phyloP scores from a whole-genome alignment of 2,113 vertebrate genomes.

The Eolophus roseicapilla region DNA sequence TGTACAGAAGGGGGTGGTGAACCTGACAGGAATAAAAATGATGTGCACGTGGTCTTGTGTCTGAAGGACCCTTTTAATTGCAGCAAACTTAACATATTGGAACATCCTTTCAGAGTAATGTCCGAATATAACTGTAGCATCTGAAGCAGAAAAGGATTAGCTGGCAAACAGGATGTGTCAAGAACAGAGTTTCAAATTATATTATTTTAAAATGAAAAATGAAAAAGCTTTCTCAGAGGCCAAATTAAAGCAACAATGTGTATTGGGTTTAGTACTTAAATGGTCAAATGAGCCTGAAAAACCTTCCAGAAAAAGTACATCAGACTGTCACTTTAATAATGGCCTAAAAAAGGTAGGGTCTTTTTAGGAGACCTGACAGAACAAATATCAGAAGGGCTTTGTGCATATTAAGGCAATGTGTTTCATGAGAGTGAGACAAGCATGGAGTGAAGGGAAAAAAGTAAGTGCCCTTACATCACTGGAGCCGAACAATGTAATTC shows the following conservation, averaged over 20 bases:
- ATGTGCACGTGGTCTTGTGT: rapidly evolving
- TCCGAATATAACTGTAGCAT: neutral
- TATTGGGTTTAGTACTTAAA: neutral
- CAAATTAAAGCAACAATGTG: neutral
- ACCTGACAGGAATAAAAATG: neutral
- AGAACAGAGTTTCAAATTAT: neutral
- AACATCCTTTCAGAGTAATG: neutral
- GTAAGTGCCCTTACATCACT: neutral
- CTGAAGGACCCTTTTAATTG: neutral
- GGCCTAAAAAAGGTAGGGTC: neutral
- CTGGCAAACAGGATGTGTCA: neutral
- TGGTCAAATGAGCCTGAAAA: neutral
- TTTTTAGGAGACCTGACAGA: neutral
- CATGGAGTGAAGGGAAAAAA: neutral
- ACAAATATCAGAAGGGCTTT: neutral
- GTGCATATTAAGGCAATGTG: neutral
- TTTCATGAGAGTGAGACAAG: neutral
- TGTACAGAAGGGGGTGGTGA: neutral
- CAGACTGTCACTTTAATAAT: neutral
- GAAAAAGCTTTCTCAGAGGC: neutral
- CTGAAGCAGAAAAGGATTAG: neutral
- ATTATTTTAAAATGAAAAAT: neutral
- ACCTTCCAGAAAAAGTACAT: neutral
- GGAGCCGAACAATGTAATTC: neutral
- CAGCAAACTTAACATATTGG: neutral